Base-by-base conservation (phyloP, 2,797 vertebrate species). In the Lagorchestes hirsutus region DNA sequence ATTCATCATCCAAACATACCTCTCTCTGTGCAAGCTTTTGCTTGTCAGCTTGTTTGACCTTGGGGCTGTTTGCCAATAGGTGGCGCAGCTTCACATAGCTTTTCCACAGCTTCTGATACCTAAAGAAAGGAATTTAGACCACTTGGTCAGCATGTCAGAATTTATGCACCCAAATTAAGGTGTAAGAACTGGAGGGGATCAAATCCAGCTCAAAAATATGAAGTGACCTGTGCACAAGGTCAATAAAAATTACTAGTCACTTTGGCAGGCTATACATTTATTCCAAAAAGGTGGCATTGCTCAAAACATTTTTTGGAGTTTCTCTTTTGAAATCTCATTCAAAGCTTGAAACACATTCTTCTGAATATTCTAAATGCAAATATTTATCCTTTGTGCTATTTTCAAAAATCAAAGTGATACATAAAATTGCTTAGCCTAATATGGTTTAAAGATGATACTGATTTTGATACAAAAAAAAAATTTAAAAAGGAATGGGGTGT, bases 31-130 rank as follows among this genome's bases (percentile, higher is more conserved):
- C 99, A 95, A 99, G 98, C 98, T 99, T 99, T 99, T 99, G 99
- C 97, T 99, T 99, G 99, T 99, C 99, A 10, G 99, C 99, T 98
- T 99, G 99, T 98, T 99, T 99, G 98, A 99, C 99, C 99, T 99
- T 99, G 90, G 99, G 99, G 98, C 99, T 99, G 98, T 99, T 99
- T 94, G 99, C 99, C 98, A 99, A 98, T 93, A 99, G 99, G 98
- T 99, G 99, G 98, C 99, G 99, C 82, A 99, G 99, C 98, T 99
- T 99, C 96, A 99, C 99, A 0, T 99, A 99, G 98, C 99, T 99
- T 98, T 99, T 99, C 99, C 99, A 99, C 95, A 99, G 98, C 98
- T 99, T 99, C 98, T 99, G 99, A 98, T 99, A 99, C 97, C 99
- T 99, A 96, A 97, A 96, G 95, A 2, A 96, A 98, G 95, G 95